Base-by-base conservation (phyloP, 2,888 invertebrate species). In the Melanostoma scalare region DNA sequence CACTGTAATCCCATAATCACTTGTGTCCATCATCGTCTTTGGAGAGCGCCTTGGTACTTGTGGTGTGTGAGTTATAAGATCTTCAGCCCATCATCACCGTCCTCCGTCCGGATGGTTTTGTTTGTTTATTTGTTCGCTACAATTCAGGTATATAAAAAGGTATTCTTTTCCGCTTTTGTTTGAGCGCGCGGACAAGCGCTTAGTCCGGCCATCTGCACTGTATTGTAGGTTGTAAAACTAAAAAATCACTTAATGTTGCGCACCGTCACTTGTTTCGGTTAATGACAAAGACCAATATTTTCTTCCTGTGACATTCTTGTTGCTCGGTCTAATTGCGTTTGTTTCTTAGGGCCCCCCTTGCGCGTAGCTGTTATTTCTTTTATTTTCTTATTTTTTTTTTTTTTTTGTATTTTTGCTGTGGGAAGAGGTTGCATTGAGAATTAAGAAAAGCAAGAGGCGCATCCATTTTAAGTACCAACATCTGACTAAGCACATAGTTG, bases 251-350 rank as follows among this genome's bases (percentile, higher is more conserved):
- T 82, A 82, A 80, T 81, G 82, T 73, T 73, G 56, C 73, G 80
- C 79, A 79, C 86, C 85, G 82, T 56, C 82, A 71, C 86, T 87
- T 86, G 86, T 86, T 81, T 85, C 80, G 81, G 86, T 87, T 87
- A 87, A 87, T 87, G 86, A 87, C 86, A 86, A 86, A 86, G 81
- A 85, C 86, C 79, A 87, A 87, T 87, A 87, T 86, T 87, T 85
- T 87, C 87, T 87, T 87, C 87, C 87, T 87, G 87, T 87, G 87
- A 87, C 87, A 87, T 86, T 76, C 76, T 77, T 85, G 77, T 50
- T 60, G 69, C 63, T 44, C 65, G 84, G 84, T 79, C 84, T 84
- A 84, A 84, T 84, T 84, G 84, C 84, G 79, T 84, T 84, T 79
- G 58, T 77, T 50, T 81, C 52, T 63, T 42, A 42, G 56, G 61